A percentile compares a stretch with the other conserved stretches of the same genome.
phyloP scores from a whole-genome alignment of 2,888 invertebrate species.

The Acanthoscelides obtectus region DNA sequence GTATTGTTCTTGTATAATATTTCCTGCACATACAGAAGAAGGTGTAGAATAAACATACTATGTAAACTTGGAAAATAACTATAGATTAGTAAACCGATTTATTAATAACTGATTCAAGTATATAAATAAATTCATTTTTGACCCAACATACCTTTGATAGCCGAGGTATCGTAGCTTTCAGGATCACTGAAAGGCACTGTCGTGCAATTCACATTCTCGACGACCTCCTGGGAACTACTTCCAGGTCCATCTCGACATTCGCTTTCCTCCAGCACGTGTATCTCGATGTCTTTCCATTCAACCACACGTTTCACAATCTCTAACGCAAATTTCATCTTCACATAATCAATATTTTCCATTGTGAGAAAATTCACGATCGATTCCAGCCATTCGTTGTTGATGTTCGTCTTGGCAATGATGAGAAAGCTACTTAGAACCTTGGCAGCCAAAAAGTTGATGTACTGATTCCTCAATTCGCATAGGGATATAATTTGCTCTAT shows the following conservation, averaged over 20 bases:
- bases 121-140: too few relatives aligned
- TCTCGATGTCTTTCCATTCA: constrained; percentile 83
- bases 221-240: constrained; percentile 28
- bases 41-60: too few relatives aligned
- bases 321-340: constrained; percentile 76
- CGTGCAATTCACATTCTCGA: constrained; percentile 47
- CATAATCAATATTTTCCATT: constrained; percentile 60
- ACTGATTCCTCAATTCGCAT: constrained; percentile 73
- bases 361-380: constrained; percentile 70
- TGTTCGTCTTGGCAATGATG: constrained; percentile 76
- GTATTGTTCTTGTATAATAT: too few relatives aligned
- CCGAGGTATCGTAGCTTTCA: constrained; percentile 79
- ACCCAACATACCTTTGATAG: constrained; percentile 62
- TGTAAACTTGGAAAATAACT: too few relatives aligned
- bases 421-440: constrained; percentile 78
- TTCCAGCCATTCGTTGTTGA: constrained; percentile 76
- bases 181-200: constrained; percentile 68
- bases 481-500: constrained; percentile 80
- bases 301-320: constrained; percentile 83
- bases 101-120: too few relatives aligned
- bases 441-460: constrained; percentile 74
- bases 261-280: constrained; percentile 68
- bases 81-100: too few relatives aligned
- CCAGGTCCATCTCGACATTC: constrained; percentile 38
- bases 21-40: too few relatives aligned